phyloP scores from a whole-genome alignment of 2,113 vertebrate species.

The Numenius arquata region DNA sequence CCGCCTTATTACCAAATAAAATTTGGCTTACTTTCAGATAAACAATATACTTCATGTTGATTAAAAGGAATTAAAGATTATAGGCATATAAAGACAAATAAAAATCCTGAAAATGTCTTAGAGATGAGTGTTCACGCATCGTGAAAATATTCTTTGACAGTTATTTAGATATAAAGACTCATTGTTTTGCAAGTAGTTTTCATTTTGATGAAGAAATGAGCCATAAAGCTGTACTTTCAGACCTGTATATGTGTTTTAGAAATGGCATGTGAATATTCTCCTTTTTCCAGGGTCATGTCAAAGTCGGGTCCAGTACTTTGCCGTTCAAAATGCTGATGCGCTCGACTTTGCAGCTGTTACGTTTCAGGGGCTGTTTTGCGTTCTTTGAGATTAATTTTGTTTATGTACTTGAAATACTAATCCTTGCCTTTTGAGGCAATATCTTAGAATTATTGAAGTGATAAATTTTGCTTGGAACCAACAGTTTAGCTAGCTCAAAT shows the following conservation, averaged over 20 bases:
- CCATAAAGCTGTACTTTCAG: not conserved
- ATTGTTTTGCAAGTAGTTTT: not conserved
- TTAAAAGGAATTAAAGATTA: conserved; percentile 50
- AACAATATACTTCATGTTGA: not conserved
- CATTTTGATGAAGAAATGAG: not conserved
- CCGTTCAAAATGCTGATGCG: rapidly evolving
- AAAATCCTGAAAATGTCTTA: not conserved
- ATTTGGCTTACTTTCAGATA: not conserved
- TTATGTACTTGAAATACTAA: not conserved
- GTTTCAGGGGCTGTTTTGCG: not conserved
- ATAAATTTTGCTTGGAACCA: not conserved
- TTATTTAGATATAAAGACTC: not conserved
- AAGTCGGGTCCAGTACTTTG: not conserved
- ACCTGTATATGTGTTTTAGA: not conserved
- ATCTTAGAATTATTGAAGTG: not conserved
- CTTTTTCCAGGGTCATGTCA: rapidly evolving
- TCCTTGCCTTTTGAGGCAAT: not conserved
- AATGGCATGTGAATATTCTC: rapidly evolving
- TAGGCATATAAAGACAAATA: not conserved
- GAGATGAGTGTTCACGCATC: not conserved
- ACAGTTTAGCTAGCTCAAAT: not conserved
- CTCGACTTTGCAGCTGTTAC: not conserved
- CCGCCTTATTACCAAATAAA: not conserved
- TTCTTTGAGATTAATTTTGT: not conserved
- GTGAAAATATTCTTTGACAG: not conserved